Conservation (phyloP, 2,113 vertebrate species). For the Paralichthys olivaceus region DNA sequence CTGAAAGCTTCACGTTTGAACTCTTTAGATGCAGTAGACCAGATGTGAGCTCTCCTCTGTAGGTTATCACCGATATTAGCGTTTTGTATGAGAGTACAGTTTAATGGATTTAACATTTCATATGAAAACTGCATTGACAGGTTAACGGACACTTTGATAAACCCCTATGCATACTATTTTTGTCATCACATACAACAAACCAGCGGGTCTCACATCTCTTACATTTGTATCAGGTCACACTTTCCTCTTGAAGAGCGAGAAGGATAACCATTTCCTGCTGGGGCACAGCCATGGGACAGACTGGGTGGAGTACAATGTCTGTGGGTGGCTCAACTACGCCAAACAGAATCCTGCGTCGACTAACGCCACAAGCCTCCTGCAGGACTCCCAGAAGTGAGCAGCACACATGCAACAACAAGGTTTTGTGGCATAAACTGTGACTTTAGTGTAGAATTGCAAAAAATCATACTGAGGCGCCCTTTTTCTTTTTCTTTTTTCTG, state of each 20-base stretch:
- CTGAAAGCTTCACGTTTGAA: background rate
- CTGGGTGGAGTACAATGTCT: constrained; percentile 93
- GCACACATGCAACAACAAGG: background rate
- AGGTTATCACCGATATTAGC: background rate
- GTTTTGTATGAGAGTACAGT: constrained; percentile 7
- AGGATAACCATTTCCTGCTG: constrained; percentile 90
- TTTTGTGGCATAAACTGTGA: background rate
- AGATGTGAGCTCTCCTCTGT: background rate
- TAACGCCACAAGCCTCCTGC: constrained; percentile 87
- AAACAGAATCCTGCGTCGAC: constrained; percentile 91
- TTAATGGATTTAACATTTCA: background rate
- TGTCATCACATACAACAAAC: background rate
- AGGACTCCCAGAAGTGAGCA: constrained; percentile 96
- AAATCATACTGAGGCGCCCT: background rate
- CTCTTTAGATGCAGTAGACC: background rate
- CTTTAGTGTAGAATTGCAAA: background rate
- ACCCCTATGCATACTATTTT: background rate
- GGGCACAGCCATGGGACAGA: constrained; percentile 94
- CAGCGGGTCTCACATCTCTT: background rate
- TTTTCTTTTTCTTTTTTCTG: background rate
- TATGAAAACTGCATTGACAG: background rate
- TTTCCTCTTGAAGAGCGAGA: constrained; percentile 89
- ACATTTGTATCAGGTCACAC: constrained; percentile 84
- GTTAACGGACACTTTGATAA: background rate
- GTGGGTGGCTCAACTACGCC: constrained; percentile 90